A percentile compares a stretch with the other conserved stretches of the same genome.
phyloP scores from a whole-genome alignment of 2,113 vertebrate species.

The Gymnocephalus cernua region DNA sequence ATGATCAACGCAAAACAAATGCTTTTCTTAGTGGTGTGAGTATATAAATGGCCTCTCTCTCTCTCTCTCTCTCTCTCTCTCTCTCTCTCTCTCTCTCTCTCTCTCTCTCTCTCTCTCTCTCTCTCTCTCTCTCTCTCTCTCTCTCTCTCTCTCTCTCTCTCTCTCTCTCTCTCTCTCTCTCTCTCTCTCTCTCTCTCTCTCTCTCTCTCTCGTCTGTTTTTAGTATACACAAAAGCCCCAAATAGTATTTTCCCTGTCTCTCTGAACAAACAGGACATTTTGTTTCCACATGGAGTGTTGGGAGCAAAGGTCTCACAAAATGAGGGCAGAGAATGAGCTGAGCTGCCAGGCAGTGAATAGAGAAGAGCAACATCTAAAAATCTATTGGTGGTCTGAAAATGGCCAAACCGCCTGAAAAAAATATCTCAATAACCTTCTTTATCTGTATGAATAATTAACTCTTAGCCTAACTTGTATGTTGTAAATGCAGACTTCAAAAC shows the following conservation, averaged over 20 bases:
- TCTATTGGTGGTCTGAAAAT: constrained; percentile 25
- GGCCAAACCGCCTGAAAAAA: constrained; percentile 1
- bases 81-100: background rate
- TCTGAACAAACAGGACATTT: constrained; percentile 53
- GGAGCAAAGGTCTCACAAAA: constrained; percentile 68
- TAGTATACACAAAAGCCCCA: constrained; percentile 13
- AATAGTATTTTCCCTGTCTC: constrained; percentile 42
- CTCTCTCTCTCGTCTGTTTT: constrained; percentile 24
- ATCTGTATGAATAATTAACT: background rate
- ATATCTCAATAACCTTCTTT: background rate
- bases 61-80: background rate
- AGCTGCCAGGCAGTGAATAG: constrained; percentile 23
- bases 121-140: background rate
- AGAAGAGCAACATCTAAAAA: constrained; percentile 22
- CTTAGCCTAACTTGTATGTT: background rate
- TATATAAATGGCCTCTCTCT: constrained; percentile 18
- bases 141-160: background rate
- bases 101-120: background rate
- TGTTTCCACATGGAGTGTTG: constrained; percentile 47
- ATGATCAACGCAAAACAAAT: background rate
- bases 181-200: background rate
- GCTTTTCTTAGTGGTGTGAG: constrained; percentile 13
- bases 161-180: background rate
- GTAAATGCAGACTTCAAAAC: constrained; percentile 30
- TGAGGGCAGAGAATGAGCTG: constrained; percentile 62